phyloP scores from a whole-genome alignment of 2,113 vertebrate species.

The Anguilla rostrata region DNA sequence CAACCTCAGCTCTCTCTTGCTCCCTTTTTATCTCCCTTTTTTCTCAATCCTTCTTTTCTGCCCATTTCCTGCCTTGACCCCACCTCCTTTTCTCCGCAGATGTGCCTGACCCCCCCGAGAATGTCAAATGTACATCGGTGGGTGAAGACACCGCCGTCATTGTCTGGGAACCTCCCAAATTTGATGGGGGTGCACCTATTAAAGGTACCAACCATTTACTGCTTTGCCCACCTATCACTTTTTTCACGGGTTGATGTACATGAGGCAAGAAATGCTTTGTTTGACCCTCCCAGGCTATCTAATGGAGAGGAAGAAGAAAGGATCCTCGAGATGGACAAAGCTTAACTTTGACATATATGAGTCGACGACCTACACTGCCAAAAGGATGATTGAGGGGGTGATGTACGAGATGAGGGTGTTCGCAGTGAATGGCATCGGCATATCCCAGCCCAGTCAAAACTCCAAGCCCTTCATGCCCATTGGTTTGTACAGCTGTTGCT shows the following conservation, averaged over 20 bases:
- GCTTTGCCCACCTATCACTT: neutral
- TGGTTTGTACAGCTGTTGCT: constrained; percentile 46
- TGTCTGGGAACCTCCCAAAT: constrained; percentile 78
- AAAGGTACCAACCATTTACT: constrained; percentile 64
- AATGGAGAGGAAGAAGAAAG: constrained; percentile 91
- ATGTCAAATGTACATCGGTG: constrained; percentile 72
- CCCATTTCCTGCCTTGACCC: neutral
- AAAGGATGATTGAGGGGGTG: constrained; percentile 89
- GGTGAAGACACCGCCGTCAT: constrained; percentile 82
- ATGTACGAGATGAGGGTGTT: constrained; percentile 89
- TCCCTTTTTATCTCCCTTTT: neutral
- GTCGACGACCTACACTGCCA: constrained; percentile 75
- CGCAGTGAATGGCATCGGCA: constrained; percentile 81
- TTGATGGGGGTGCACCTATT: constrained; percentile 79
- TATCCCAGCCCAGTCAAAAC: constrained; percentile 77
- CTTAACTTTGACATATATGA: constrained; percentile 84
- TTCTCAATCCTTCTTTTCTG: neutral
- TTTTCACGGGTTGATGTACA: neutral
- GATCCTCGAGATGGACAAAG: constrained; percentile 86
- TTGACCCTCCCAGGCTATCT: constrained; percentile 75
- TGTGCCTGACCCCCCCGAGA: constrained; percentile 82
- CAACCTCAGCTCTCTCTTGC: neutral
- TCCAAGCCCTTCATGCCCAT: constrained; percentile 79
- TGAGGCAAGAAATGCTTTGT: neutral
- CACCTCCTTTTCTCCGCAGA: constrained; percentile 58